Base-by-base conservation (phyloP, 2,888 invertebrate genomes). In the Thymelicus acteon region DNA sequence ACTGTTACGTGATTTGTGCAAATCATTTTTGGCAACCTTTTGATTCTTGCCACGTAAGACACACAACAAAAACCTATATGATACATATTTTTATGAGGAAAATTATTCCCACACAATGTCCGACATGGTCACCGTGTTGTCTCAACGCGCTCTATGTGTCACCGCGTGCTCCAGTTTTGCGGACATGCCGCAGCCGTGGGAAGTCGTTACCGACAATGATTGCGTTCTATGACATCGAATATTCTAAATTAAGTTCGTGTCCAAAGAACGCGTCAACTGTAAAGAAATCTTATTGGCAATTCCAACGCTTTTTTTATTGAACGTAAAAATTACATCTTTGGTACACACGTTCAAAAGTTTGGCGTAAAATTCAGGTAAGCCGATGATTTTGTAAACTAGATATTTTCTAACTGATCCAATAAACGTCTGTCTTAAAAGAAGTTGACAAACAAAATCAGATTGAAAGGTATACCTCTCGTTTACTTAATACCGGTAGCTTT, bases 111-210 rank as follows among this genome's bases (percentile, higher is more conserved):
- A 0, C 54, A 37, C 3, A 37, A 31, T 3, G 31, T 31, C 31
- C 31, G 31, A 31, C n/a, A 12, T 1, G 57, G 69, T 37, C 48
- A 54, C 57, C 48, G 19, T 58, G 13, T 10, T n/a, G 19, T 19
- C 48, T 76, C 77, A 85, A 82, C 83, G 82, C 81, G 79, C 79
- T 86, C 82, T 84, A 83, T 88, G 88, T 90, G 90, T 89, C 88
- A 89, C 86, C 80, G 79, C 79, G 78, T 80, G 90, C 86, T 90
- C 90, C 78, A 90, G 85, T 88, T 90, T 85, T 79, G 84, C 83
- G 79, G 80, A 82, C 84, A 83, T 82, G 67, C 75, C 78, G 79
- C 79, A 79, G 82, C 82, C 90, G 90, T 91, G 91, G 89, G 90
- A 91, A 90, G 87, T 85, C 82, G 83, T 86, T 85, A 85, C 80